phyloP scores from a whole-genome alignment of 2,797 vertebrate species.

The Rhadinocentrus ornatus region DNA sequence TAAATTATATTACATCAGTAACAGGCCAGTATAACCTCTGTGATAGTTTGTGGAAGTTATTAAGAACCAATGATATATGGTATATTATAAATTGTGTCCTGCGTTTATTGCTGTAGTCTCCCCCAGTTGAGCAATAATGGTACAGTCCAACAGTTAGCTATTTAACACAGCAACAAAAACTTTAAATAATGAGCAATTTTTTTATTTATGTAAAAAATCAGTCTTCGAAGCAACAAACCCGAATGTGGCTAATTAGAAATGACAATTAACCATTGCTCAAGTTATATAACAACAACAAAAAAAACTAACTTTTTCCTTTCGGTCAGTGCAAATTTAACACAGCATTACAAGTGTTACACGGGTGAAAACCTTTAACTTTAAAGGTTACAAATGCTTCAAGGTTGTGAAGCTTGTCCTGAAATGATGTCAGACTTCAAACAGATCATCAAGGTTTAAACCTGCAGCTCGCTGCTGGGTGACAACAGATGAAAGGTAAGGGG shows the following conservation, averaged over 20 bases:
- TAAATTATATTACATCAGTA: too few species aligned
- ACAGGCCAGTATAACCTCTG: too few species aligned
- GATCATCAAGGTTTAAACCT: constrained; percentile 27
- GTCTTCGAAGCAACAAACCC: neutral
- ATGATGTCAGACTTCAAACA: constrained; percentile 16
- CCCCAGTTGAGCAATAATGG: neutral
- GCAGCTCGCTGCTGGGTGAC: constrained; percentile 10
- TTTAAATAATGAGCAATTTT: neutral
- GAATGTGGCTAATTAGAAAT: neutral
- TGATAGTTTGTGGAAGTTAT: too few species aligned
- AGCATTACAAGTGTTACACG: neutral
- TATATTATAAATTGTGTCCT: too few species aligned
- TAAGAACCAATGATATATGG: too few species aligned
- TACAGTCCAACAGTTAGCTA: neutral
- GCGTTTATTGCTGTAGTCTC: neutral
- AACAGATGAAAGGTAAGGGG: constrained; percentile 21
- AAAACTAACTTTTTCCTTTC: too few species aligned
- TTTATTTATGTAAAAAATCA: neutral
- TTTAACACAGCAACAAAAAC: neutral
- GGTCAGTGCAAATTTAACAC: neutral
- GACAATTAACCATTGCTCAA: neutral
- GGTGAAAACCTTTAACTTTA: neutral
- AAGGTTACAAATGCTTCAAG: too few species aligned
- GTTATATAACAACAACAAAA: neutral
- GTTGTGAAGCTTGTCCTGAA: constrained; percentile 5